Evolutionary conservation across 2,113 vertebrate species (phyloP), one percentile per base, ranked within the genome.

Genomic region (Brevimyrus niger): DNA sequence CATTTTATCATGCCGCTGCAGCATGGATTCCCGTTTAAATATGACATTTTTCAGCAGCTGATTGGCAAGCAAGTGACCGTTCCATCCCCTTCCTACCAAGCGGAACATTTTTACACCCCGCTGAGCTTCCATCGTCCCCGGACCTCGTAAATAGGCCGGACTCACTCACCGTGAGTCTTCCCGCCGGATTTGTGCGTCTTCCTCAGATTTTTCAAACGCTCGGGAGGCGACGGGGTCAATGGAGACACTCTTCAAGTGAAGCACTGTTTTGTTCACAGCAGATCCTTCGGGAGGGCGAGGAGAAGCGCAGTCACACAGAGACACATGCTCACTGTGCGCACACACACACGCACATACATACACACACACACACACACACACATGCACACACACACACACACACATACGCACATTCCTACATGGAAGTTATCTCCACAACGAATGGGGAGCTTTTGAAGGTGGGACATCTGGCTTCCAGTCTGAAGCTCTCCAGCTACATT

Each of bases 21-120:
- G 50, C 23, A 21, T 17, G 2, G 85, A 87, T 53, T 31, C 47
- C n/a, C 44, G 42, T 23, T 47, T 84, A 46, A 84, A 84, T 46
- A 44, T 84, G 82, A 84, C 82, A 84, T 46, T 47, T 46, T 84
- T 84, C 73, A 84, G 82, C 82, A 69, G 42, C 23, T 84, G 82
- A 84, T 47, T 84, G 82, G 44, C 82, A 84, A 84, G 82, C 44
- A 38, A 47, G 42, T 44, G 82, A 84, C 82, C 38, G 82, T 47
- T 84, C 82, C 82, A 84, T 84, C 23, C 82, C 42, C 44, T 84
- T 84, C 42, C 82, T 84, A 47, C 44, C 23, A 84, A 44, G 42
- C 82, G 44, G 38, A 84, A n/a, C 44, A 19, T 47, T 47, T 84
- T 84, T n/a, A 80, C 73, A 42, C 73, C 73, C 73, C 35, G 35